Conservation (phyloP, 1,140 invertebrate species). For the Drosophila oshimai region DNA sequence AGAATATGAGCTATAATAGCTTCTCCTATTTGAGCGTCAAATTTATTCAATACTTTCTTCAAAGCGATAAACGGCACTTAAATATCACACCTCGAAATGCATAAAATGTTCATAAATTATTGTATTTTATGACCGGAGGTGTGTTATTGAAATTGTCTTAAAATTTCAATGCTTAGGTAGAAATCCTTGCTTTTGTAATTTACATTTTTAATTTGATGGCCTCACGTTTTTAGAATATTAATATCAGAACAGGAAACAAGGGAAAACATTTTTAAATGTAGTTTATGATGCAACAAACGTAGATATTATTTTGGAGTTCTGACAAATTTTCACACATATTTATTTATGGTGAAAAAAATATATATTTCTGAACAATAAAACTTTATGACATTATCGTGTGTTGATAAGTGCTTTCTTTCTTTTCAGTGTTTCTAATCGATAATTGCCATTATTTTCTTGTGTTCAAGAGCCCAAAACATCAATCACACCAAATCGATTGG, state of each 20-base stretch:
- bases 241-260: too few species aligned
- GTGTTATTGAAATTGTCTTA: not conserved
- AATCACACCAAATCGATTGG: slow-evolving; percentile 41
- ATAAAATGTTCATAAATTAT: not conserved
- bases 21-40: too few species aligned
- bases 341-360: too few species aligned
- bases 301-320: too few species aligned
- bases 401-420: not conserved
- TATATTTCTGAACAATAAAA: not conserved
- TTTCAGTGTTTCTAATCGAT: not conserved
- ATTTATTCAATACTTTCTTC: too few species aligned
- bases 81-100: not conserved
- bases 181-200: not conserved
- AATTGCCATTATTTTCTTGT: not conserved
- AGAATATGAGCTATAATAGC: too few species aligned
- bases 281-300: too few species aligned
- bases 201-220: not conserved
- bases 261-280: too few species aligned
- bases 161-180: too few species aligned
- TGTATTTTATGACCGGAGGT: not conserved
- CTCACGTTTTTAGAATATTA: not conserved
- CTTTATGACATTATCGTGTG: too few species aligned
- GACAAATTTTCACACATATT: too few species aligned
- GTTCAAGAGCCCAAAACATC: slow-evolving; percentile 27
- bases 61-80: not conserved